phyloP scores from a whole-genome alignment of 1,140 invertebrate genomes.

The Drosophila fuyamai region DNA sequence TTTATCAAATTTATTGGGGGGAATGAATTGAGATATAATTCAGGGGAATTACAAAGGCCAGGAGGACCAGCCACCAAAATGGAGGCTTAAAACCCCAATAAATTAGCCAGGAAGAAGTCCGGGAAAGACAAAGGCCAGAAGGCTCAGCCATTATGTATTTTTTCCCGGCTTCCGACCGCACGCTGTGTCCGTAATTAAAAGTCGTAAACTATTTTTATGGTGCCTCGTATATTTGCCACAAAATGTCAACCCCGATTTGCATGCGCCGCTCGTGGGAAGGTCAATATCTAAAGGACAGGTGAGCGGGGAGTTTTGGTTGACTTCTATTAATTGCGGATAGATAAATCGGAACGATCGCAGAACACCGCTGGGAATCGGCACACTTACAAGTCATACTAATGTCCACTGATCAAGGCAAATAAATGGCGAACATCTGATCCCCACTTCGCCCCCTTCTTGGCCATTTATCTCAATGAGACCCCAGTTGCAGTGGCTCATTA shows the following conservation, averaged over 20 bases:
- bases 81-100: constrained; percentile 74
- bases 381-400: constrained; percentile 1
- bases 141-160: constrained; percentile 54
- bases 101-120: constrained; percentile 48
- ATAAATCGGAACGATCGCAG: constrained; percentile 32
- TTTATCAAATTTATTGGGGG: constrained; percentile 78
- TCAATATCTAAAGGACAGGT: constrained; percentile 46
- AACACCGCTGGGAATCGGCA: constrained; percentile 16
- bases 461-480: constrained; percentile 48
- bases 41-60: constrained; percentile 73
- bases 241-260: constrained; percentile 78
- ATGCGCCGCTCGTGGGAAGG: constrained; percentile 65
- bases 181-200: constrained; percentile 78
- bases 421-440: neutral
- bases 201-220: constrained; percentile 79
- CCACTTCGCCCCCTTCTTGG: neutral
- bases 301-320: constrained; percentile 22
- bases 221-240: constrained; percentile 75
- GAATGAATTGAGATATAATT: constrained; percentile 80
- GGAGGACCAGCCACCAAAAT: constrained; percentile 55
- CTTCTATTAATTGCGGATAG: constrained; percentile 49
- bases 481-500: constrained; percentile 57
- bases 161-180: constrained; percentile 46
- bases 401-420: neutral
- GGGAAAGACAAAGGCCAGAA: constrained; percentile 54